Evolutionary conservation across 2,888 invertebrate genomes (phyloP).

Genomic region (Pristionchus japonicus): DNA sequence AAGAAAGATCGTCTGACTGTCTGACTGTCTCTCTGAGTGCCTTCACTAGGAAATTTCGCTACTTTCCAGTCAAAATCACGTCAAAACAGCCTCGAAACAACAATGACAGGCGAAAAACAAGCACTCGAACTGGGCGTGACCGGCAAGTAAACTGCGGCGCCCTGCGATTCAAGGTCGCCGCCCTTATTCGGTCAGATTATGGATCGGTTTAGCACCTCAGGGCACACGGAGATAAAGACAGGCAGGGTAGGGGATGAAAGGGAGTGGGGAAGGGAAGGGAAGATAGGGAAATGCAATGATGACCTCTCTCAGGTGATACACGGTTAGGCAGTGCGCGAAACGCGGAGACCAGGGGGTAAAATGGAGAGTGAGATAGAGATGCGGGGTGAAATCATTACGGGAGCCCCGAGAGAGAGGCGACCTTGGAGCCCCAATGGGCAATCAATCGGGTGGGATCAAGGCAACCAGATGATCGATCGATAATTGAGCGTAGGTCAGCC

Average conservation of each 20-base stretch:
- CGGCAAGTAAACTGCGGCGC: not conserved
- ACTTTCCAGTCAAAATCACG: not conserved
- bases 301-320: not conserved
- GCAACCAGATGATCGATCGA: constrained; percentile 3
- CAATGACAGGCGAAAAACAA: not conserved
- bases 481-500: constrained; percentile 27
- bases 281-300: not conserved
- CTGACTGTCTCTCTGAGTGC: not conserved
- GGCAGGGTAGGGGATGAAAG: not conserved
- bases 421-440: constrained; percentile 13
- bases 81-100: not conserved
- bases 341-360: not conserved
- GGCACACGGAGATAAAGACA: not conserved
- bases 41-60: not conserved
- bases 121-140: not conserved
- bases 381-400: constrained; percentile 15
- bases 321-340: not conserved
- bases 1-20: not conserved
- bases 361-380: not conserved
- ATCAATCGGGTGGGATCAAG: not conserved
- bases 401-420: constrained; percentile 1
- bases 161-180: not conserved
- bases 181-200: not conserved
- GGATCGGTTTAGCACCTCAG: not conserved
- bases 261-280: not conserved